phyloP scores from a whole-genome alignment of 2,113 vertebrate genomes.

The Lophius piscatorius region DNA sequence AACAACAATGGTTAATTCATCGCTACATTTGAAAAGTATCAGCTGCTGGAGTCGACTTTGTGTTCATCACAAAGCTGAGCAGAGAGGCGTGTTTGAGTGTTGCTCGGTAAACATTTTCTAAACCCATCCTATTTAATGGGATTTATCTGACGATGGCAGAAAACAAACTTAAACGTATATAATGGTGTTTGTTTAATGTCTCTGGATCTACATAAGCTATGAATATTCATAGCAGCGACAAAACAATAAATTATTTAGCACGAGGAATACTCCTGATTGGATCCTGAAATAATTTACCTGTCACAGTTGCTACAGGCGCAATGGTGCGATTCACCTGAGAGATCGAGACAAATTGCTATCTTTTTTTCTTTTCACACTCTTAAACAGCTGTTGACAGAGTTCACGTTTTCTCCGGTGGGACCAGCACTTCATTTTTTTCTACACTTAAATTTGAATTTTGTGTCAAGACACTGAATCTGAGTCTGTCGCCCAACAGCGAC shows the following conservation, averaged over 20 bases:
- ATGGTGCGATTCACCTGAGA: constrained; percentile 68
- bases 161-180: constrained; percentile 17
- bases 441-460: constrained; percentile 32
- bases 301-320: constrained; percentile 73
- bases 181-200: constrained; percentile 47
- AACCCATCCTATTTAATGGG: background rate
- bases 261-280: constrained; percentile 52
- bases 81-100: constrained; percentile 2
- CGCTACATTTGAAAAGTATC: constrained; percentile 38
- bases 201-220: constrained; percentile 56
- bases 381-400: constrained; percentile 78
- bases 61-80: constrained; percentile 19
- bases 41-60: constrained; percentile 50
- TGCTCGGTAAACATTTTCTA: background rate
- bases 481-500: constrained; percentile 29
- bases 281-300: constrained; percentile 74
- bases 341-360: constrained; percentile 54
- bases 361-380: constrained; percentile 54
- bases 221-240: constrained; percentile 69
- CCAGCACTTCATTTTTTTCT: constrained; percentile 59
- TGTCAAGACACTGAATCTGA: constrained; percentile 34
- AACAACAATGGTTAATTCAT: constrained; percentile 75
- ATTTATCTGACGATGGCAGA: constrained; percentile 1
- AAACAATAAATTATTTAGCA: constrained; percentile 76
- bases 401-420: constrained; percentile 64